Percentiles rank a stretch among this genome's conserved stretches.
Conservation (phyloP, 2,113 vertebrate genomes). For the Clinocottus analis region DNA sequence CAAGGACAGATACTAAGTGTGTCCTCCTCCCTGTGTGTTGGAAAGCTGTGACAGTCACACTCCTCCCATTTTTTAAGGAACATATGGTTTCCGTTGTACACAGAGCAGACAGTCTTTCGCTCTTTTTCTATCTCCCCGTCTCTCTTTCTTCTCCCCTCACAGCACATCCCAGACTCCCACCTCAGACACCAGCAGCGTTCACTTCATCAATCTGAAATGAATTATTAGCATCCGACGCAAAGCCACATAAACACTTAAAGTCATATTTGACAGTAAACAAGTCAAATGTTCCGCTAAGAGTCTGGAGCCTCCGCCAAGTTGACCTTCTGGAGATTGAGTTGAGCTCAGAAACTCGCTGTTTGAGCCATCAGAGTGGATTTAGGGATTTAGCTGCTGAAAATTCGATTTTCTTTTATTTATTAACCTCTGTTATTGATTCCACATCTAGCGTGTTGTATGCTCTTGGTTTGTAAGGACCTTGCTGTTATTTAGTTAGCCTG, state of each 20-base stretch:
- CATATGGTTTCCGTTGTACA: slow-evolving; percentile 32
- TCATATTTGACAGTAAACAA: slow-evolving; percentile 53
- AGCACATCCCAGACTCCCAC: not conserved
- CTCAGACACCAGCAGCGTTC: slow-evolving; percentile 35
- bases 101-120: not conserved
- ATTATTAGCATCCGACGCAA: slow-evolving; percentile 12
- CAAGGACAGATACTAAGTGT: slow-evolving; percentile 9
- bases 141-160: not conserved
- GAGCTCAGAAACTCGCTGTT: slow-evolving; percentile 26
- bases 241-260: slow-evolving; percentile 26
- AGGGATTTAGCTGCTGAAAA: slow-evolving; percentile 47
- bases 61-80: not conserved
- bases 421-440: slow-evolving; percentile 38
- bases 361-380: slow-evolving; percentile 56
- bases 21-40: not conserved
- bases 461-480: not conserved
- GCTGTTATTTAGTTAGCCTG: not conserved
- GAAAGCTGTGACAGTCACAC: slow-evolving; percentile 8
- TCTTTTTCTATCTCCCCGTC: not conserved
- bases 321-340: slow-evolving; percentile 44
- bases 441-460: slow-evolving; percentile 6
- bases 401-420: slow-evolving; percentile 29
- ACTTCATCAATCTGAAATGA: slow-evolving; percentile 17
- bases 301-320: slow-evolving; percentile 24
- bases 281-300: slow-evolving; percentile 37